Conservation (phyloP, 2,888 invertebrate species). For the Brenthis ino region DNA sequence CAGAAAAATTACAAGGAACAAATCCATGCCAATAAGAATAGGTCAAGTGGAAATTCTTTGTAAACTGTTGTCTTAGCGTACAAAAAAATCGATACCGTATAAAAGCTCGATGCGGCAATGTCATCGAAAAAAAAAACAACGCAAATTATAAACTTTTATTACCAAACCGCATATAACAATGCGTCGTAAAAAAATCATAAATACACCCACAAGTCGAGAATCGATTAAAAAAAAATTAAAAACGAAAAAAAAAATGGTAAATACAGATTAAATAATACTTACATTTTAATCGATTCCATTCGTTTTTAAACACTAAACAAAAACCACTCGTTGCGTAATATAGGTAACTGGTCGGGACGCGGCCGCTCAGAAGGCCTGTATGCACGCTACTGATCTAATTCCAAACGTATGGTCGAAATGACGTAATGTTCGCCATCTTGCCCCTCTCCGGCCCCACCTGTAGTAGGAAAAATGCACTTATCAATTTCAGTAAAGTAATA, state of each 20-base stretch:
- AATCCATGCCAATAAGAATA: background rate
- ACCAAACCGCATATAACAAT: constrained; percentile 50
- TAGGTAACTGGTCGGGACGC: constrained; percentile 21
- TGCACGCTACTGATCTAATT: constrained; percentile 77
- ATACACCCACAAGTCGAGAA: constrained; percentile 21
- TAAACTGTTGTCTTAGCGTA: background rate
- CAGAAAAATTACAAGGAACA: background rate
- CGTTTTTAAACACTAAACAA: constrained; percentile 45
- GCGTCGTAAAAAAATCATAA: constrained; percentile 46
- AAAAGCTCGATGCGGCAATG: background rate
- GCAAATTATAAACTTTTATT: constrained; percentile 48
- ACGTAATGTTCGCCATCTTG: constrained; percentile 78
- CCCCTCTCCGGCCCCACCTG: constrained; percentile 61
- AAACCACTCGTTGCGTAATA: constrained; percentile 13
- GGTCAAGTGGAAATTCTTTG: background rate
- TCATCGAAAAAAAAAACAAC: constrained; percentile 16
- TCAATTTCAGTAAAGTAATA: constrained; percentile 70
- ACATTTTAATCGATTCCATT: constrained; percentile 53
- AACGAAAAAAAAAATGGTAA: constrained; percentile 40
- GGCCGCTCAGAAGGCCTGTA: constrained; percentile 54
- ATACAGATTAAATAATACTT: constrained; percentile 60
- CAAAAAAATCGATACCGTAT: background rate
- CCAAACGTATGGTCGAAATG: constrained; percentile 74
- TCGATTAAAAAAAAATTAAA: constrained; percentile 10
- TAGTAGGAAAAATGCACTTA: constrained; percentile 70